Evolutionary conservation across 2,888 invertebrate genomes (phyloP).

Genomic region (Campopleginae sp.): DNA sequence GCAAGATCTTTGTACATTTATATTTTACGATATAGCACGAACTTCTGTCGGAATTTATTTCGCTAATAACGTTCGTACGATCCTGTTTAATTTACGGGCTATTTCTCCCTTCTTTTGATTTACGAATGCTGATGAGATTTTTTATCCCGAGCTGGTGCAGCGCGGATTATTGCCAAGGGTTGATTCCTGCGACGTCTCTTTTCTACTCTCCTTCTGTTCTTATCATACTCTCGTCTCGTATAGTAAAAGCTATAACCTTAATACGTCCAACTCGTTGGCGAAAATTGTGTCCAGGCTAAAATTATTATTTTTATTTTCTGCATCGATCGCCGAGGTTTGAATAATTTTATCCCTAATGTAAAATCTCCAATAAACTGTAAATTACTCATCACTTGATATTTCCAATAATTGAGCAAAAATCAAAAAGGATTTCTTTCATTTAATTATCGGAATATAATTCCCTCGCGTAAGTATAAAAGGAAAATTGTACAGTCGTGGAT

Average conservation of each 20-base stretch:
- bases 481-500: too few relatives aligned
- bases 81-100: neutral
- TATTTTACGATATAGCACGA: neutral
- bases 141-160: constrained; percentile 37
- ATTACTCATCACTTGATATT: too few relatives aligned
- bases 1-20: neutral
- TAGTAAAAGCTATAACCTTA: neutral
- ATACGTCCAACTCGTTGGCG: neutral
- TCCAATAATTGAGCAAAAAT: too few relatives aligned
- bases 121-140: constrained; percentile 56
- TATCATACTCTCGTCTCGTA: neutral
- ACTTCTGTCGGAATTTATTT: neutral
- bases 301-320: neutral
- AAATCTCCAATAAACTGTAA: too few relatives aligned
- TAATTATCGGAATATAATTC: too few relatives aligned
- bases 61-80: neutral
- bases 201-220: neutral
- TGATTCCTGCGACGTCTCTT: constrained; percentile 31
- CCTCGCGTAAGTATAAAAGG: too few relatives aligned
- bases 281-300: neutral
- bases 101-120: constrained; percentile 7
- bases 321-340: neutral
- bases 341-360: neutral
- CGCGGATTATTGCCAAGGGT: constrained; percentile 49
- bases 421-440: too few relatives aligned